A percentile compares a stretch with the other conserved stretches of the same genome.
Evolutionary conservation across 1,140 invertebrate species (phyloP).

Genomic region (Brachionus paranguensis): DNA sequence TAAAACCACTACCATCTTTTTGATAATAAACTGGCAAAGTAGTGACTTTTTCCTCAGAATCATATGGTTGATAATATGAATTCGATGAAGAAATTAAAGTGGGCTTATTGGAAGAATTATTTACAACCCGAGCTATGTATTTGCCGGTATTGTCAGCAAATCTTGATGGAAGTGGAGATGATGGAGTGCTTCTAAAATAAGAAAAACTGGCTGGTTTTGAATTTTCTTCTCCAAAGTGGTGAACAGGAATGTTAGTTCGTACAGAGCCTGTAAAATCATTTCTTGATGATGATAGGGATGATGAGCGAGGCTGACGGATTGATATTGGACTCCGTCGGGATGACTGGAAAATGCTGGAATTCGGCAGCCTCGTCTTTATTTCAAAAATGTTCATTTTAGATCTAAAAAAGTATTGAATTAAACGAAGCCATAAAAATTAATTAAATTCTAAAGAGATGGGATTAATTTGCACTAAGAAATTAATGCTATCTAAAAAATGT

Average conservation of each 20-base stretch:
- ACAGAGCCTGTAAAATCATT: not conserved
- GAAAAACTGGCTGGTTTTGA: constrained; percentile 2
- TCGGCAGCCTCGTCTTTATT: not conserved
- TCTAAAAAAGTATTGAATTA: not conserved
- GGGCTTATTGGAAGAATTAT: not conserved
- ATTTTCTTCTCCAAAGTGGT: not conserved
- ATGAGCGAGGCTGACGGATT: not conserved
- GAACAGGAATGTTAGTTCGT: not conserved
- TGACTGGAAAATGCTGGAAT: not conserved
- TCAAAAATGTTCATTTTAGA: constrained; percentile 11
- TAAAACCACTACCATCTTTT: not conserved
- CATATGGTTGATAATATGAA: constrained; percentile 6
- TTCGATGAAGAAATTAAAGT: constrained; percentile 8
- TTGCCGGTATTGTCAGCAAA: not conserved
- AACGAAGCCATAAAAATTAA: not conserved
- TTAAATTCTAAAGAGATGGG: not conserved
- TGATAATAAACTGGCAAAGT: not conserved
- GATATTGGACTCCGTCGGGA: not conserved
- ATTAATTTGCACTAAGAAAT: not conserved
- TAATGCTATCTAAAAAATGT: not conserved
- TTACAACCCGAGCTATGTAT: not conserved
- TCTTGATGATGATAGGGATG: not conserved
- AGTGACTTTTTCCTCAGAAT: not conserved
- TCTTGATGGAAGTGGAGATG: not conserved
- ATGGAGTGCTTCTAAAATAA: not conserved